Conservation (phyloP, 2,113 vertebrate species). For the Platichthys flesus region DNA sequence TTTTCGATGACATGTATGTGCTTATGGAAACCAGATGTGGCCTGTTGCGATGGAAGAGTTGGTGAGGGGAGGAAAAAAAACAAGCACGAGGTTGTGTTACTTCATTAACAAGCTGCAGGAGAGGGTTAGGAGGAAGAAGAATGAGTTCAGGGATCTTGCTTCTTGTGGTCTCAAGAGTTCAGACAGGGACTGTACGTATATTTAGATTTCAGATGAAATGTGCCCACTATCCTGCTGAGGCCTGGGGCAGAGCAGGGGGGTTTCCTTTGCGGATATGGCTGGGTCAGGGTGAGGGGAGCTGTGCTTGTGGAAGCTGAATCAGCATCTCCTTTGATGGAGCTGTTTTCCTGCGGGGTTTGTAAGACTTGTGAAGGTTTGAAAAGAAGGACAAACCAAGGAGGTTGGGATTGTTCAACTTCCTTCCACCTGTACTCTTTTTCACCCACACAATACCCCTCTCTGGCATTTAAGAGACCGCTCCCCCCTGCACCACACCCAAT, state of each 20-base stretch:
- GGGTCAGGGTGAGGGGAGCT: conserved; percentile 61
- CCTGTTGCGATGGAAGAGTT: conserved; percentile 41
- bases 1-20: conserved; percentile 66
- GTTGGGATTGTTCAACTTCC: conserved; percentile 65
- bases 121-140: background rate
- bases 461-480: conserved; percentile 6
- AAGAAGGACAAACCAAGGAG: background rate
- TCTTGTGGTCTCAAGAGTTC: conserved; percentile 39
- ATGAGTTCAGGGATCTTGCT: background rate
- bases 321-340: conserved; percentile 63
- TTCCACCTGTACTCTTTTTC: conserved; percentile 54
- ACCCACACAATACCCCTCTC: conserved; percentile 22
- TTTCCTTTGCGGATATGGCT: conserved; percentile 62
- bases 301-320: conserved; percentile 72
- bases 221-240: conserved; percentile 30
- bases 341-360: conserved; percentile 61
- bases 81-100: conserved; percentile 38
- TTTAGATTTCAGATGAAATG: conserved; percentile 45
- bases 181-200: conserved; percentile 30
- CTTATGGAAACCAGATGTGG: conserved; percentile 82
- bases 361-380: background rate
- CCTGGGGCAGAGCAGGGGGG: conserved; percentile 36
- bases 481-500: conserved; percentile 46
- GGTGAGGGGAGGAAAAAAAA: conserved; percentile 30
- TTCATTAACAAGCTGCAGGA: conserved; percentile 48